Evolutionary conservation across 1,140 invertebrate species (phyloP).

Genomic region (Harlomillsia oculata): DNA sequence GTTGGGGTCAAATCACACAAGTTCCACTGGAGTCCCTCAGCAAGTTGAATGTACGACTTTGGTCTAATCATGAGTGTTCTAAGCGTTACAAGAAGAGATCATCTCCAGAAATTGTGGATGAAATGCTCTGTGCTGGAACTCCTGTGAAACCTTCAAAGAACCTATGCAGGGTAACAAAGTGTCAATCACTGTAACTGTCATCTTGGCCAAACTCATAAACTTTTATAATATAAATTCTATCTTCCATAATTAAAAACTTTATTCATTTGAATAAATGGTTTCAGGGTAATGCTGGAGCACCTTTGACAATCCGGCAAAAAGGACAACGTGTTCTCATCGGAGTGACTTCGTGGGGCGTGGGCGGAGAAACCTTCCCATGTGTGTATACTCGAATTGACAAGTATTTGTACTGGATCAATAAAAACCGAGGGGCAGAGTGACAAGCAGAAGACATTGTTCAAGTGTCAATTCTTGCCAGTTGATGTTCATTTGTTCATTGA

Average conservation of each 20-base stretch:
- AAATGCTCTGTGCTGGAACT: slow-evolving; percentile 36
- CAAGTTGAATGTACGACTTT: slow-evolving; percentile 72
- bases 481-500: too few species aligned
- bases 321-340: not conserved
- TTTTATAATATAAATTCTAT: not conserved
- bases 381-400: slow-evolving; percentile 69
- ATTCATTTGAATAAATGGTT: not conserved
- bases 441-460: slow-evolving; percentile 1
- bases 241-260: not conserved
- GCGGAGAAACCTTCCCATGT: slow-evolving; percentile 49
- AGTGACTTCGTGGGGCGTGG: slow-evolving; percentile 5
- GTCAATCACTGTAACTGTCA: not conserved
- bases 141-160: not conserved
- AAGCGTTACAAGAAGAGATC: slow-evolving; percentile 70
- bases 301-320: not conserved
- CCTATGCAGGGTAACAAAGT: slow-evolving; percentile 5
- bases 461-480: too few species aligned
- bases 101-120: slow-evolving; percentile 76
- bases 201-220: not conserved
- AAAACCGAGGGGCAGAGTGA: slow-evolving; percentile 44
- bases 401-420: slow-evolving; percentile 67
- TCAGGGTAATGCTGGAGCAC: slow-evolving; percentile 1
- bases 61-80: slow-evolving; percentile 67
- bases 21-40: slow-evolving; percentile 46
- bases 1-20: slow-evolving; percentile 8